Conservation (phyloP, 2,113 vertebrate species). For the Tragelaphus scriptus region DNA sequence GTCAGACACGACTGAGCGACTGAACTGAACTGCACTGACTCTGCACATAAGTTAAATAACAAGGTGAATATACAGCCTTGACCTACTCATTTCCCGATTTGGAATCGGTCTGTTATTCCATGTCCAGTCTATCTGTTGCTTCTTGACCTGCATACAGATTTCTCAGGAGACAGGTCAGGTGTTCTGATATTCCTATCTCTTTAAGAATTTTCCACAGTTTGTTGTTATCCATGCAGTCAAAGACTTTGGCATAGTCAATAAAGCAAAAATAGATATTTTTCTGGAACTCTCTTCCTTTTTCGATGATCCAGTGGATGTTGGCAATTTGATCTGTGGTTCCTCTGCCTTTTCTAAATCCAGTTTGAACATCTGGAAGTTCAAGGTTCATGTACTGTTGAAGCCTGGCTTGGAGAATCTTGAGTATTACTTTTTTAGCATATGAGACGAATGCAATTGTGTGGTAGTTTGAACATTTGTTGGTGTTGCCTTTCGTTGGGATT, state of each 20-base stretch:
- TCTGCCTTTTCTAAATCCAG: neutral
- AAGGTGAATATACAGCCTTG: neutral
- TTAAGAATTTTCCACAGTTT: neutral
- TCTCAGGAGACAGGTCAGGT: neutral
- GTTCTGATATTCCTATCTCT: neutral
- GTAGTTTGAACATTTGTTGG: neutral
- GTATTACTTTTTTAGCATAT: neutral
- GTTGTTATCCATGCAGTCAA: neutral
- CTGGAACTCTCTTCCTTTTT: neutral
- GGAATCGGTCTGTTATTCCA: neutral
- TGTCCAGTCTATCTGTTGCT: neutral
- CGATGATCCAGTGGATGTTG: neutral
- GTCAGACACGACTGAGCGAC: too few species aligned
- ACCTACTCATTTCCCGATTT: rapidly evolving
- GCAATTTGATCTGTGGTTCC: neutral
- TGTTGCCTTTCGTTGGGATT: neutral
- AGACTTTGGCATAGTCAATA: neutral
- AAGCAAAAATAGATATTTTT: neutral
- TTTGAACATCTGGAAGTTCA: neutral
- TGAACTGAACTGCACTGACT: neutral
- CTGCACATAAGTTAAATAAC: neutral
- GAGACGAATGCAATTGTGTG: neutral
- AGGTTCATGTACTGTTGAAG: neutral
- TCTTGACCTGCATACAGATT: neutral
- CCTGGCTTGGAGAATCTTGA: neutral